These are phyloP conservation scores for Hirudinaria manillensis DNA, from an alignment of 2,888 invertebrate genomes.

Conservation along the genomic window DNA sequence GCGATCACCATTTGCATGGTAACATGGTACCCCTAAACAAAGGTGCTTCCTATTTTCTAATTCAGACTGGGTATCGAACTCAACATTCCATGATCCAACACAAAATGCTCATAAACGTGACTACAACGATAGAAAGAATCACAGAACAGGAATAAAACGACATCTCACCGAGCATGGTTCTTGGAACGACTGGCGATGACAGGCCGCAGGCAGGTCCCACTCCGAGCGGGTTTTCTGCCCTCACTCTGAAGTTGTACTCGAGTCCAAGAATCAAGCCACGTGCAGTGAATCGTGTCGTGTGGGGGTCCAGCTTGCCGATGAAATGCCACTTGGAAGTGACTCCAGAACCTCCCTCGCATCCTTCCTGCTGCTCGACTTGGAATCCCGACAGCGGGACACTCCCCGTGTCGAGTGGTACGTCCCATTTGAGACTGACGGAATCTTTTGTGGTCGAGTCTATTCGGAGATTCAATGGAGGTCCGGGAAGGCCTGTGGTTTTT, in stretches of 20 bases:
- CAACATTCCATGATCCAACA: too few relatives aligned
- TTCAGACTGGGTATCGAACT: too few relatives aligned
- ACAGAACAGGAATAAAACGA: neutral
- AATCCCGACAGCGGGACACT: slow-evolving; percentile 83
- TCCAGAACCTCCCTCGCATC: slow-evolving; percentile 31
- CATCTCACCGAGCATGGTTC: slow-evolving; percentile 23
- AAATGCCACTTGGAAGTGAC: slow-evolving; percentile 30
- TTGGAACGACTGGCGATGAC: slow-evolving; percentile 35
- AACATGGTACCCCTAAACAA: too few relatives aligned
- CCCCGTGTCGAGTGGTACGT: slow-evolving; percentile 79
- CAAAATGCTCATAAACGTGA: too few relatives aligned
- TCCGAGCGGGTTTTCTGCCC: slow-evolving; percentile 79
- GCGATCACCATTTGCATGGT: too few relatives aligned
- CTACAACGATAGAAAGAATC: too few relatives aligned
- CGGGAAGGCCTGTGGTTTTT: slow-evolving; percentile 37
- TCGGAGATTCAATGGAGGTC: slow-evolving; percentile 44
- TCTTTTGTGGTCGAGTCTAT: slow-evolving; percentile 45
- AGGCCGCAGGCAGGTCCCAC: slow-evolving; percentile 41
- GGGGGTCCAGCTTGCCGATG: slow-evolving; percentile 40
- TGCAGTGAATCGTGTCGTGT: slow-evolving; percentile 43
- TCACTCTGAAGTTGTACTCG: slow-evolving; percentile 74
- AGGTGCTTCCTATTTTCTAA: too few relatives aligned
- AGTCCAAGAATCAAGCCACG: slow-evolving; percentile 43
- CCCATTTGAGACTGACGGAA: slow-evolving; percentile 69
- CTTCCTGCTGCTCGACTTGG: slow-evolving; percentile 59